Percentiles rank a stretch among this genome's conserved stretches.
Evolutionary conservation across 2,113 vertebrate species (phyloP).

Genomic region (Oreotrochilus melanogaster): DNA sequence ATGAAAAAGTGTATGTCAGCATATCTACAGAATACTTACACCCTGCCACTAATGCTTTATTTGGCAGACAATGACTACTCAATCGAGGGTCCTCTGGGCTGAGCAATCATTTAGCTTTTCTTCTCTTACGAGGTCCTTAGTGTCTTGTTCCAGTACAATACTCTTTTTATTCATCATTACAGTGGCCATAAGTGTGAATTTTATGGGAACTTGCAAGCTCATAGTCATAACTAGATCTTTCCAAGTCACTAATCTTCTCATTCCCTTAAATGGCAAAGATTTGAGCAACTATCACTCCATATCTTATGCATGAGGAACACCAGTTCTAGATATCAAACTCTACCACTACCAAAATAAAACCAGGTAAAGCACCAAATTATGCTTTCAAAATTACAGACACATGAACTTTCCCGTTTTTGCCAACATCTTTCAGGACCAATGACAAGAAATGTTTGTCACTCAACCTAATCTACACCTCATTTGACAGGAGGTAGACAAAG

Average conservation of each 20-base stretch:
- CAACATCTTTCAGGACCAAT: neutral
- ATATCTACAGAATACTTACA: conserved; percentile 85
- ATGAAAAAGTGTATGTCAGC: conserved; percentile 86
- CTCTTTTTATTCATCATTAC: conserved; percentile 86
- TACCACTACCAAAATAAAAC: neutral
- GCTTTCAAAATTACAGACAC: neutral
- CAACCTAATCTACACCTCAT: neutral
- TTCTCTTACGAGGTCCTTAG: conserved; percentile 85
- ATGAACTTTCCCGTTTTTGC: neutral
- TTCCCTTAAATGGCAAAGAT: conserved; percentile 71
- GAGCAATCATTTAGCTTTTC: conserved; percentile 86
- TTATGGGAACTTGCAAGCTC: conserved; percentile 86
- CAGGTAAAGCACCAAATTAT: neutral
- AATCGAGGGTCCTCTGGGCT: conserved; percentile 83
- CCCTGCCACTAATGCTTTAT: conserved; percentile 86
- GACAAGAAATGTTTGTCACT: neutral
- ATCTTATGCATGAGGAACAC: neutral
- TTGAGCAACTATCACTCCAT: conserved; percentile 58
- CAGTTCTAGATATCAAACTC: neutral
- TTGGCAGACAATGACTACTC: conserved; percentile 87
- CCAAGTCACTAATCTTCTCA: conserved; percentile 79
- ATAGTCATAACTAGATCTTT: conserved; percentile 78
- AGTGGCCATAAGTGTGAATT: conserved; percentile 84
- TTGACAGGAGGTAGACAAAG: conserved; percentile 5
- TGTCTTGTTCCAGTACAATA: conserved; percentile 88